Conservation (phyloP, 2,113 vertebrate species). For the Ellobius talpinus region DNA sequence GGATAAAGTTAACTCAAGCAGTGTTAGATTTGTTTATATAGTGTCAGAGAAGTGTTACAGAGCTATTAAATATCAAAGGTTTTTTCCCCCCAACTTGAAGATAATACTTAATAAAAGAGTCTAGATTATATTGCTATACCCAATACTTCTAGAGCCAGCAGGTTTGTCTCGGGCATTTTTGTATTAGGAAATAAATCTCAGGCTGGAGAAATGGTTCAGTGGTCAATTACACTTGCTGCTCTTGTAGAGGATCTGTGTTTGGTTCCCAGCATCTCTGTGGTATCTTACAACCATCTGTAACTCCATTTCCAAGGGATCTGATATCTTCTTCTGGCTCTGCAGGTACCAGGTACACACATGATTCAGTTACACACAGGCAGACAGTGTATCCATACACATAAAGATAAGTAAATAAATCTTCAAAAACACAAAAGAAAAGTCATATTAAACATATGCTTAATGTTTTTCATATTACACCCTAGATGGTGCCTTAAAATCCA, state of each 20-base stretch:
- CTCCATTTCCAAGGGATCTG: background rate
- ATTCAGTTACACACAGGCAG: background rate
- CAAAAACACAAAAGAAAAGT: background rate
- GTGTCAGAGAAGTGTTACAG: background rate
- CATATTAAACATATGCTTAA: background rate
- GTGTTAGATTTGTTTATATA: background rate
- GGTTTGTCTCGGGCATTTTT: slow-evolving; percentile 44
- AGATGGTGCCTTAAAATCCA: slow-evolving; percentile 3
- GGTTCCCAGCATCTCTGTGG: background rate
- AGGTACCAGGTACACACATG: background rate
- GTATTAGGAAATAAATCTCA: slow-evolving; percentile 8
- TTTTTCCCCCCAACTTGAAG: slow-evolving; percentile 32
- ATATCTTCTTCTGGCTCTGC: background rate
- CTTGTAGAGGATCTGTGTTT: background rate
- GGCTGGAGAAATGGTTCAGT: background rate
- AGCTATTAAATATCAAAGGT: background rate
- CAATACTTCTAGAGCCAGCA: background rate
- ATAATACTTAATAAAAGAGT: background rate
- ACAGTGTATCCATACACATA: background rate
- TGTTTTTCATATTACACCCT: background rate
- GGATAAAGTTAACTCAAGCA: background rate
- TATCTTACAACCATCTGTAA: background rate
- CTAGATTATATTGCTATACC: background rate
- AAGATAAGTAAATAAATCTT: background rate
- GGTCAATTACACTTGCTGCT: background rate